Evolutionary conservation across 1,140 invertebrate genomes (phyloP), one percentile per base, ranked within the genome.

Genomic region (Chymomyza costata): DNA sequence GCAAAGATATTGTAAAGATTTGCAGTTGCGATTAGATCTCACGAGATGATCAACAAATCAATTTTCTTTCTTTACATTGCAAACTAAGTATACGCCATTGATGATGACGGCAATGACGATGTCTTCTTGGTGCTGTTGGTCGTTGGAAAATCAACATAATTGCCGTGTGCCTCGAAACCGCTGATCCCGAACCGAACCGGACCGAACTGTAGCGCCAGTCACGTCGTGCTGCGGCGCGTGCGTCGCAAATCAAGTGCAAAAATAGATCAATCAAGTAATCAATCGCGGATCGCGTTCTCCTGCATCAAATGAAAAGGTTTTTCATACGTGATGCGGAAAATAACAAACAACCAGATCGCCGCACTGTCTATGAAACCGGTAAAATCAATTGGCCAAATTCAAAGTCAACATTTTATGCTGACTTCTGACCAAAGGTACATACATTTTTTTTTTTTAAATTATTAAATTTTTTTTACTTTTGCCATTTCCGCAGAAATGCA

Each of bases 191-290:
- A 40, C 65, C 41, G 30, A 57, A 55, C 51, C 49, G 48, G 49
- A 60, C n/a, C n/a, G 18, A 18, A 34, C n/a, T 53, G 56, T 39
- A 76, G 71, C 71, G 71, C 71, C 71, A 78, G 71, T 76, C 71
- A 78, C 73, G 71, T 78, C 65, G 67, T 55, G 54, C 35, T 34
- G 43, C 56, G 73, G 74, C 73, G 73, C 73, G 73, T 80, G 73
- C 73, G 73, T 80, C 67, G 73, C 73, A 80, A 80, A 80, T 80
- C 73, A 80, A 80, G 73, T 80, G 73, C 73, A 80, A 80, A 81
- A 80, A 80, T 80, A 80, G 73, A 80, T 80, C 73, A 80, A 80
- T 80, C 73, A 80, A 80, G 73, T 68, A 73, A 80, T 73, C 73
- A 80, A 80, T 80, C 73, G 49, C 51, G n/a, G n/a, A 57, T 45